phyloP scores from a whole-genome alignment of 2,888 invertebrate species.

The Icerya purchasi region DNA sequence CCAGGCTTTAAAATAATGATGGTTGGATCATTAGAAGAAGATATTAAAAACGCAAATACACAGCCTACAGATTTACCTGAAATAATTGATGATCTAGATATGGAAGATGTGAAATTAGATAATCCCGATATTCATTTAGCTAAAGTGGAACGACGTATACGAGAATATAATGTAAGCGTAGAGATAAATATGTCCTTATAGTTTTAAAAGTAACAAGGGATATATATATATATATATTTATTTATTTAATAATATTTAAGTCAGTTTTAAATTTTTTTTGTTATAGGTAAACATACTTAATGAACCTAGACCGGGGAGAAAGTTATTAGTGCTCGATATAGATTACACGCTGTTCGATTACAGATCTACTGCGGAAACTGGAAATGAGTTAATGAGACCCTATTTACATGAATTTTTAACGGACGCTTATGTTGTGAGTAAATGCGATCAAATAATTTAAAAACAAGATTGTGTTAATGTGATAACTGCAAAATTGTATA shows the following conservation, averaged over 20 bases:
- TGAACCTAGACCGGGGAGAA: conserved; percentile 63
- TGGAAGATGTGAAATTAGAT: conserved; percentile 53
- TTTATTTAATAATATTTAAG: too few species aligned
- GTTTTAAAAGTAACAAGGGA: too few species aligned
- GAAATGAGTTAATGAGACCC: conserved; percentile 77
- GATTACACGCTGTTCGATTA: conserved; percentile 95
- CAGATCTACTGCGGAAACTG: conserved; percentile 72
- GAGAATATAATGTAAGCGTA: conserved; percentile 57
- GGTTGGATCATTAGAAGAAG: conserved; percentile 88
- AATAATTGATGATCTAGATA: conserved; percentile 78
- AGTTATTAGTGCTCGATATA: conserved; percentile 78
- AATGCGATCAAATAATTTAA: neutral
- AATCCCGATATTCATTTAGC: conserved; percentile 47
- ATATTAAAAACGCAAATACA: conserved; percentile 60
- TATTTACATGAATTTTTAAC: conserved; percentile 84
- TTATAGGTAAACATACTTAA: conserved; percentile 44
- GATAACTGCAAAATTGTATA: neutral
- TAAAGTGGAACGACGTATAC: conserved; percentile 62
- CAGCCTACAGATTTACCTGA: conserved; percentile 64
- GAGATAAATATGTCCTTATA: too few species aligned
- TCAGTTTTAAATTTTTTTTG: neutral
- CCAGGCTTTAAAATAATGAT: conserved; percentile 83
- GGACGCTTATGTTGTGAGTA: conserved; percentile 42
- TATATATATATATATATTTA: too few species aligned
- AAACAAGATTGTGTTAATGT: neutral